These are phyloP conservation scores for Clavelina lepadiformis DNA, from an alignment of 23 tunicate genomes.

Conservation along the genomic window DNA sequence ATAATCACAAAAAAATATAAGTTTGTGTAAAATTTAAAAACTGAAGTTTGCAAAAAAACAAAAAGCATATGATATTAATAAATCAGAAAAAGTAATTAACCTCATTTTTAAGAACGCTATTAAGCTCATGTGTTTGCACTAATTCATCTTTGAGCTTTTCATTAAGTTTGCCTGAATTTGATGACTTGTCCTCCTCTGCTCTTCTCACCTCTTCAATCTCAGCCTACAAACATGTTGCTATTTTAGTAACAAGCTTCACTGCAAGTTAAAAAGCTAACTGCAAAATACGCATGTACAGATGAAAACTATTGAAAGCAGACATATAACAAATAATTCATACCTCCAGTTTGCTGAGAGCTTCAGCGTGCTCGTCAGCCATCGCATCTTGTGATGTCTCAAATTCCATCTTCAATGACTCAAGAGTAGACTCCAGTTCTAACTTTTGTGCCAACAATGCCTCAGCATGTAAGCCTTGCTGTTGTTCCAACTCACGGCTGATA, in stretches of 20 bases:
- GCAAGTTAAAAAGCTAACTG: background rate
- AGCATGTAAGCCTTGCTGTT: constrained; percentile 32
- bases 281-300: background rate
- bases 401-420: constrained; percentile 40
- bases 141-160: constrained; percentile 2
- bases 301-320: background rate
- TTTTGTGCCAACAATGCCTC: constrained; percentile 37
- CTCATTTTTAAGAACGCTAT: too few relatives aligned
- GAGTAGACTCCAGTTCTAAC: constrained; percentile 27
- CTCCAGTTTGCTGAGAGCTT: constrained; percentile 42
- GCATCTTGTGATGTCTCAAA: constrained; percentile 37
- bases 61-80: too few relatives aligned
- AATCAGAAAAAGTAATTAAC: too few relatives aligned
- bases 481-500: constrained; percentile 17
- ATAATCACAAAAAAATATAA: too few relatives aligned
- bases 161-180: background rate
- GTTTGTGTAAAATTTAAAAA: too few relatives aligned
- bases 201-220: constrained; percentile 14
- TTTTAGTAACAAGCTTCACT: background rate
- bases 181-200: constrained; percentile 4
- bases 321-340: constrained; percentile 8
- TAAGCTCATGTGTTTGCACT: background rate
- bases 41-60: too few relatives aligned
- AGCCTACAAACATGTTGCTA: constrained; percentile 7
- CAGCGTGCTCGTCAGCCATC: constrained; percentile 40